These are phyloP conservation scores for Hippocampus barbouri DNA, from an alignment of 2,113 vertebrate genomes.

Conservation along the genomic window DNA sequence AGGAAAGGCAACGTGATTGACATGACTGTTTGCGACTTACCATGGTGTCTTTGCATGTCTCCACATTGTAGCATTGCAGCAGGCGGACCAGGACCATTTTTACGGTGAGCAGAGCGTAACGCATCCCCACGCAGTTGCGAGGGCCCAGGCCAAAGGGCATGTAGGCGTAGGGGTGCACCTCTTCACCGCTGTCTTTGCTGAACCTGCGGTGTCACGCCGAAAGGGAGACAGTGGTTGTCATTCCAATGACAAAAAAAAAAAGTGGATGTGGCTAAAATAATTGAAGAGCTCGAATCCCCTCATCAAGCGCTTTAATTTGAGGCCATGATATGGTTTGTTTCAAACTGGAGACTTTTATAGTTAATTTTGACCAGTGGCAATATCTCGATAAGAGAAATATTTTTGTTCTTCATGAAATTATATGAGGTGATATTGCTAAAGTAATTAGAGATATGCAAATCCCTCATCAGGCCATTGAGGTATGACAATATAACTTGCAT, in stretches of 20 bases:
- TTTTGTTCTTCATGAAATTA: not conserved
- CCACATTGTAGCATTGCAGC: conserved; percentile 53
- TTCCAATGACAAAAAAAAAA: not conserved
- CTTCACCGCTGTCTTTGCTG: conserved; percentile 40
- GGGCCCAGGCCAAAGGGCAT: conserved; percentile 62
- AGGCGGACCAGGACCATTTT: conserved; percentile 52
- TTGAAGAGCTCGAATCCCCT: not conserved
- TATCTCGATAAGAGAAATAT: not conserved
- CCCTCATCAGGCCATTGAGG: not conserved
- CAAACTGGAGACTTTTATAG: too few relatives aligned
- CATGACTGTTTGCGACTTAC: conserved; percentile 17
- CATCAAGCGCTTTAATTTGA: not conserved
- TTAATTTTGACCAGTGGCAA: too few relatives aligned
- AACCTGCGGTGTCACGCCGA: conserved; percentile 40
- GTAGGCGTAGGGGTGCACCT: conserved; percentile 48
- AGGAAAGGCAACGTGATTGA: not conserved
- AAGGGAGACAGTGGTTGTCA: not conserved
- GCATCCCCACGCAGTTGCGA: conserved; percentile 65
- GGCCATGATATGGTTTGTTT: not conserved
- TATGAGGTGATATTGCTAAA: not conserved
- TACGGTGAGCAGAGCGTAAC: conserved; percentile 51
- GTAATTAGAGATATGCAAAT: not conserved
- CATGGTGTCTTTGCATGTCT: conserved; percentile 52
- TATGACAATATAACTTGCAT: not conserved
- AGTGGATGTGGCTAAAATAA: not conserved